Percentiles rank a stretch among this genome's conserved stretches.
Conservation (phyloP, 2,113 vertebrate genomes). For the Promerops cafer region DNA sequence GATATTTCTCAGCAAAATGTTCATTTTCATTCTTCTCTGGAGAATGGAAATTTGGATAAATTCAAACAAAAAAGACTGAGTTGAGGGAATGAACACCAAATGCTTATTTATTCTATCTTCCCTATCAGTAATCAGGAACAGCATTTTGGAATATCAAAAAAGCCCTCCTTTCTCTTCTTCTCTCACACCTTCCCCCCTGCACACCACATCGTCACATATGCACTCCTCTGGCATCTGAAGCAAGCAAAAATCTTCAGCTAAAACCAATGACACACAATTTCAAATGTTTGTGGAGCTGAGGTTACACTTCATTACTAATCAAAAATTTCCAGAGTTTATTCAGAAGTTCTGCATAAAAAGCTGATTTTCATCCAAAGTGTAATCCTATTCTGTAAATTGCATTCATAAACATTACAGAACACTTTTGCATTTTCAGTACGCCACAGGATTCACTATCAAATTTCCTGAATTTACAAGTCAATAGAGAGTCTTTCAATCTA, state of each 20-base stretch:
- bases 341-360: background rate
- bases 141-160: background rate
- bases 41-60: background rate
- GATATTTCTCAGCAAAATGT: background rate
- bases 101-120: background rate
- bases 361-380: background rate
- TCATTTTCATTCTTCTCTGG: constrained; percentile 3
- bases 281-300: background rate
- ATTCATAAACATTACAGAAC: background rate
- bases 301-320: background rate
- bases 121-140: background rate
- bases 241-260: background rate
- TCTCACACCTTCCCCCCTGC: background rate
- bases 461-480: constrained; percentile 31
- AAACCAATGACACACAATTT: background rate
- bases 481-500: constrained; percentile 8
- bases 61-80: background rate
- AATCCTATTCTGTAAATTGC: background rate
- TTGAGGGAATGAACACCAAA: background rate
- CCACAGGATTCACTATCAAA: background rate
- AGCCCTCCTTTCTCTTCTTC: background rate
- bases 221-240: background rate
- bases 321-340: background rate
- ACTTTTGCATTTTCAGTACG: background rate
- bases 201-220: background rate